A percentile compares a stretch with the other conserved stretches of the same genome.
Conservation (phyloP, 2,888 invertebrate genomes). For the Uloborus plumipes region DNA sequence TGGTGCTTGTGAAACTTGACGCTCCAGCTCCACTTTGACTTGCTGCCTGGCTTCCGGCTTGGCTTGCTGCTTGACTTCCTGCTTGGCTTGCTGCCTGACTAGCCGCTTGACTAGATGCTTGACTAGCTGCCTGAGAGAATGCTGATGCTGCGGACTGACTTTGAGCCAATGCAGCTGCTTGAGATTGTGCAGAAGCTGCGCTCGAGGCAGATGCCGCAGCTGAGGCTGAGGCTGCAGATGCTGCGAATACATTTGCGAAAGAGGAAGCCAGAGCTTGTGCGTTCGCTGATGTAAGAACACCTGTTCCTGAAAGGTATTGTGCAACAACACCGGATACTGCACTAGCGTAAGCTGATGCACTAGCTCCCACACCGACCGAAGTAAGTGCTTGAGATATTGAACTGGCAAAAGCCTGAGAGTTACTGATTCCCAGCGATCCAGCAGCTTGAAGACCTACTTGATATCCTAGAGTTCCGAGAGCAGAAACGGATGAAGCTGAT, state of each 20-base stretch:
- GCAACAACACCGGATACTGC: conserved; percentile 9
- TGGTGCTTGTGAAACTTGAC: not conserved
- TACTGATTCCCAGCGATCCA: not conserved
- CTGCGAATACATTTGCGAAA: conserved; percentile 1
- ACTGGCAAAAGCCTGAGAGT: conserved; percentile 7
- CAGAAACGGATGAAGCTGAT: conserved; percentile 17
- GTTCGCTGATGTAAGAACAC: conserved; percentile 1
- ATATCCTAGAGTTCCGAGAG: conserved; percentile 6
- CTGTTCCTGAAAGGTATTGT: not conserved
- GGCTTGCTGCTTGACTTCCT: conserved; percentile 14
- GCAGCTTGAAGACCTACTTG: not conserved
- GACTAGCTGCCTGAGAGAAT: conserved; percentile 8
- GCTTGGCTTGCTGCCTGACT: conserved; percentile 4
- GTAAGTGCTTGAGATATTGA: conserved; percentile 1
- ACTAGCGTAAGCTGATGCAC: not conserved
- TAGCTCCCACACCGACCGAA: conserved; percentile 3
- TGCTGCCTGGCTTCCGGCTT: not conserved
- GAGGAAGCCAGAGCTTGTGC: conserved; percentile 8
- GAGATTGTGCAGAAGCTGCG: not conserved
- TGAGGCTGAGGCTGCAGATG: not conserved
- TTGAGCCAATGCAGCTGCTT: not conserved
- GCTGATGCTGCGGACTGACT: not conserved
- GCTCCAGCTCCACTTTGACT: not conserved
- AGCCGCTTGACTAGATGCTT: not conserved
- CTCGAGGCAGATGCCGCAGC: not conserved